Percentiles rank a stretch among this genome's conserved stretches.
phyloP scores from a whole-genome alignment of 2,888 invertebrate species.

The Drosophila rubida region DNA sequence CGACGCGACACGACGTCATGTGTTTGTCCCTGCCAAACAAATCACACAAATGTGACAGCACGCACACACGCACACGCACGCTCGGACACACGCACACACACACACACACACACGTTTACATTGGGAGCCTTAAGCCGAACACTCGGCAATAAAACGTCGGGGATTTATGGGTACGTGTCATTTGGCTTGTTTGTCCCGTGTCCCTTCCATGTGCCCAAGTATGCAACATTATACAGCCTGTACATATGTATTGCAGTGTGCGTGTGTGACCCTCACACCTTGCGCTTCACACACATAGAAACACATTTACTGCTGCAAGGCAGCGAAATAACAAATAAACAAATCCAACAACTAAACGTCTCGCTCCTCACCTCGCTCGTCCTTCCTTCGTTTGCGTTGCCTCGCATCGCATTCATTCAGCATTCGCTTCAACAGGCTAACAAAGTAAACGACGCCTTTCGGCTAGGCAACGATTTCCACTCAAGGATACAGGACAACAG shows the following conservation, averaged over 20 bases:
- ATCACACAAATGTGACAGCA: slow-evolving; percentile 68
- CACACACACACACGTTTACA: not conserved
- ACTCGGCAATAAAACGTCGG: slow-evolving; percentile 69
- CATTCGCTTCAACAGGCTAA: slow-evolving; percentile 46
- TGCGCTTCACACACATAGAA: not conserved
- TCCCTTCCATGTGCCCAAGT: slow-evolving; percentile 23
- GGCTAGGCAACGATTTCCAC: slow-evolving; percentile 23
- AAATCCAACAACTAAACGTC: slow-evolving; percentile 46
- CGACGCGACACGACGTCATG: slow-evolving; percentile 35
- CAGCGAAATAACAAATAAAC: slow-evolving; percentile 55
- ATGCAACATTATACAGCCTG: slow-evolving; percentile 27
- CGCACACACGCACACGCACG: slow-evolving; percentile 21
- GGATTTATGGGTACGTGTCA: slow-evolving; percentile 76
- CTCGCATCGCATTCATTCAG: slow-evolving; percentile 29
- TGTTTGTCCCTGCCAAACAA: slow-evolving; percentile 73
- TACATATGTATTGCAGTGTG: not conserved
- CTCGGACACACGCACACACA: not conserved
- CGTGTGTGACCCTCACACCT: not conserved
- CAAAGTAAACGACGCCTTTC: slow-evolving; percentile 40
- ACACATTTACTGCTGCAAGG: slow-evolving; percentile 12
- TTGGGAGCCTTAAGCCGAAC: slow-evolving; percentile 54
- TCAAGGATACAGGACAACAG: not conserved
- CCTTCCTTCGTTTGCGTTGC: too few species aligned
- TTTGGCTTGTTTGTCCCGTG: slow-evolving; percentile 68
- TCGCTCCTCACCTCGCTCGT: not conserved